Evolutionary conservation across 2,888 invertebrate genomes (phyloP).

Genomic region (Copidosoma aretas): DNA sequence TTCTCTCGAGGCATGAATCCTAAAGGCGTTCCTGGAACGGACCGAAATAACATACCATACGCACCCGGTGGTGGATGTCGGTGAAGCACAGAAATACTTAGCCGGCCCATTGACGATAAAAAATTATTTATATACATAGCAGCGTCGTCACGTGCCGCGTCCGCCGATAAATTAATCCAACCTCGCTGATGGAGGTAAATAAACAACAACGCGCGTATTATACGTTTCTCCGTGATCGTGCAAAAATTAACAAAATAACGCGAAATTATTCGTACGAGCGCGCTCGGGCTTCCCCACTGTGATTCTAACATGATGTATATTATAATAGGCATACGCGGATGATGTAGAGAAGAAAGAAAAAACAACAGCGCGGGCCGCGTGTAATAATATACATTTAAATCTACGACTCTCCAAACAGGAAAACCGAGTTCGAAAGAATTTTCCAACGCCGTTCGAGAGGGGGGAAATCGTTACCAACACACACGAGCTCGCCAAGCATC

Average conservation of each 20-base stretch:
- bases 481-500: too few species aligned
- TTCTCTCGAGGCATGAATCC: not conserved
- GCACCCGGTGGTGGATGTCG: not conserved
- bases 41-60: slow-evolving; percentile 14
- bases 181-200: slow-evolving; percentile 9
- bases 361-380: slow-evolving; percentile 16
- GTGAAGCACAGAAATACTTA: not conserved
- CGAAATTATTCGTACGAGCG: slow-evolving; percentile 19
- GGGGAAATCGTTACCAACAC: too few species aligned
- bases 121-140: slow-evolving; percentile 5
- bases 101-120: not conserved
- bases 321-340: not conserved
- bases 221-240: slow-evolving; percentile 2
- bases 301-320: slow-evolving; percentile 11
- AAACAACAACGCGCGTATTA: slow-evolving; percentile 13
- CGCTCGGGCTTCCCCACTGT: slow-evolving; percentile 16
- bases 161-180: not conserved
- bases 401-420: slow-evolving; percentile 28
- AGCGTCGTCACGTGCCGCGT: not conserved
- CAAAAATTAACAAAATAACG: slow-evolving; percentile 22
- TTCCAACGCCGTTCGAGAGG: slow-evolving; percentile 22
- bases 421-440: slow-evolving; percentile 27
- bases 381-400: slow-evolving; percentile 26
- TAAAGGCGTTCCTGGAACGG: slow-evolving; percentile 8
- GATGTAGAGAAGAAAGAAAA: slow-evolving; percentile 13